Percentiles rank a stretch among this genome's conserved stretches.
These are phyloP conservation scores for Macrosiphum euphorbiae DNA, from an alignment of 2,888 invertebrate species.

Conservation along the genomic window DNA sequence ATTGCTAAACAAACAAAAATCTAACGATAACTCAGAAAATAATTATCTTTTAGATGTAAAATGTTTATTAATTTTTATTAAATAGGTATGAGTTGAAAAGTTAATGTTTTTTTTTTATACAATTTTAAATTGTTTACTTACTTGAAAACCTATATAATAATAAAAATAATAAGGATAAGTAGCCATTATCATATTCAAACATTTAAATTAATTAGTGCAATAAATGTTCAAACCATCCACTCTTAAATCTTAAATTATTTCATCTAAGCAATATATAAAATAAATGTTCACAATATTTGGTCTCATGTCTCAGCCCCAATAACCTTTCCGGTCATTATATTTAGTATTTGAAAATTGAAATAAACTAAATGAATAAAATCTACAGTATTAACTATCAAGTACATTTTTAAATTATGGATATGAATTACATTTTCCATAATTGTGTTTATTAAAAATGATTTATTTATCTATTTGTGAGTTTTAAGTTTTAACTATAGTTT, in stretches of 20 bases:
- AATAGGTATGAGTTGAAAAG: not conserved
- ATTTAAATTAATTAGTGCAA: not conserved
- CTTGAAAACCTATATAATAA: not conserved
- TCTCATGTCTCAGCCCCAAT: too few species aligned
- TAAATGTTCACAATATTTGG: not conserved
- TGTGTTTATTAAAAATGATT: not conserved
- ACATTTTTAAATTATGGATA: not conserved
- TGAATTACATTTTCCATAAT: not conserved
- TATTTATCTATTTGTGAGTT: not conserved
- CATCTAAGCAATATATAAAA: not conserved
- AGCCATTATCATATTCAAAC: not conserved
- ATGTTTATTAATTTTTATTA: not conserved
- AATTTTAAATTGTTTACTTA: not conserved
- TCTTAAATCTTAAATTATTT: not conserved
- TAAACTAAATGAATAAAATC: not conserved
- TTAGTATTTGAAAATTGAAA: not conserved
- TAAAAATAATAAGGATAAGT: not conserved
- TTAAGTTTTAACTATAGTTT: slow-evolving; percentile 2
- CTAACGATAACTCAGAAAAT: not conserved
- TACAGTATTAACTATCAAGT: not conserved
- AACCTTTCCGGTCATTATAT: not conserved
- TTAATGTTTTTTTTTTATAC: not conserved
- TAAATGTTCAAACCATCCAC: not conserved
- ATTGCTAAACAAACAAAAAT: not conserved
- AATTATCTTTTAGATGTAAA: not conserved